Percentiles rank a stretch among this genome's conserved stretches.
These are phyloP conservation scores for Nettapus auritus DNA, from an alignment of 2,113 vertebrate species.

Conservation along the genomic window DNA sequence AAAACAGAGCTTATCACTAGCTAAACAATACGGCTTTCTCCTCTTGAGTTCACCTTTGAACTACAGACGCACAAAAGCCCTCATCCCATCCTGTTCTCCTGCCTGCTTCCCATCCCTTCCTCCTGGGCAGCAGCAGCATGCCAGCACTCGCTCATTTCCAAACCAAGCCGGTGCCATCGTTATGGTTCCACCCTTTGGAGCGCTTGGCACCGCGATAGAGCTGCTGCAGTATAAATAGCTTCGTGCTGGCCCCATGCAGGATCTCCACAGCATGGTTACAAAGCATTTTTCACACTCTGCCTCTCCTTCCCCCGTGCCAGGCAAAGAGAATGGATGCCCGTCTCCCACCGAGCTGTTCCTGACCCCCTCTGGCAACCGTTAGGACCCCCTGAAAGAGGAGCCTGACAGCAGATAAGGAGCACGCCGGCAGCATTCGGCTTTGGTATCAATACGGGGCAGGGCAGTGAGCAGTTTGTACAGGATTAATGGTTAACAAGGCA, in stretches of 20 bases:
- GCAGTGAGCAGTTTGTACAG: not conserved
- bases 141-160: conserved; percentile 34
- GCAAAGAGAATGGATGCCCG: not conserved
- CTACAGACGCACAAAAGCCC: not conserved
- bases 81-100: not conserved
- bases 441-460: not conserved
- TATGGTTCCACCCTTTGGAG: conserved; percentile 28
- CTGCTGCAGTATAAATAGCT: conserved; percentile 61
- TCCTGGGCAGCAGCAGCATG: conserved; percentile 32
- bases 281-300: not conserved
- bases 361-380: not conserved
- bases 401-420: not conserved
- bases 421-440: not conserved
- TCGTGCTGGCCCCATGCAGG: conserved; percentile 17
- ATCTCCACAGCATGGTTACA: conserved; percentile 20
- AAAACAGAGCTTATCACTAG: not conserved
- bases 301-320: not conserved
- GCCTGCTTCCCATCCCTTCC: not conserved
- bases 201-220: conserved; percentile 29
- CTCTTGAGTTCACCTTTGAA: conserved; percentile 1
- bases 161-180: conserved; percentile 13
- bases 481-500: conserved; percentile 8
- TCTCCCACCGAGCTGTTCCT: too few species aligned
- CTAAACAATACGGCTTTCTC: not conserved
- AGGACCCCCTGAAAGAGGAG: not conserved